Percentiles rank a stretch among this genome's conserved stretches.
phyloP scores from a whole-genome alignment of 2,797 vertebrate genomes.

The Peromyscus eremicus region DNA sequence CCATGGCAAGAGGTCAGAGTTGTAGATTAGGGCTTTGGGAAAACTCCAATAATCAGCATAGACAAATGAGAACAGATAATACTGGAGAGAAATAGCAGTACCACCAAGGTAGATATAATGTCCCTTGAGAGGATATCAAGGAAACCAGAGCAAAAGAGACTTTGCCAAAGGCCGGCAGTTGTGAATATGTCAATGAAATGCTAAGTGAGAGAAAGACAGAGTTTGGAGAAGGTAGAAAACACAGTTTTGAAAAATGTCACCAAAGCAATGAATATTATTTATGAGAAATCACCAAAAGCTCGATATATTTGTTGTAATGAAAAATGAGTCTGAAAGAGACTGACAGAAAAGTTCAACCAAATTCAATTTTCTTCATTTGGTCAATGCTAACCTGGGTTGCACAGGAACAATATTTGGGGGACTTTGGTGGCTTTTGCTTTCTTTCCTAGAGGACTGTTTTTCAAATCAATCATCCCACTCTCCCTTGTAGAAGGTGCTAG shows the following conservation, averaged over 20 bases:
- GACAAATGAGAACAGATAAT: background rate
- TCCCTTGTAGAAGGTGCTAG: background rate
- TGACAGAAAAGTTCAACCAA: background rate
- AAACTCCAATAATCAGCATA: background rate
- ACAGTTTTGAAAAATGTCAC: background rate
- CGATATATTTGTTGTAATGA: background rate
- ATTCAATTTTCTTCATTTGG: background rate
- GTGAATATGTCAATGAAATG: background rate
- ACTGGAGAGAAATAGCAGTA: background rate
- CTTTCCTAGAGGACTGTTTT: background rate
- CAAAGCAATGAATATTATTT: background rate
- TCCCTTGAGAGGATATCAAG: background rate
- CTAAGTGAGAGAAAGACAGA: background rate
- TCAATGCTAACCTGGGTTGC: slow-evolving; percentile 2
- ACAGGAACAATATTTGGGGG: background rate
- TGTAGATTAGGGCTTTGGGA: background rate
- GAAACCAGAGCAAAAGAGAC: background rate
- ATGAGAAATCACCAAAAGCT: slow-evolving; percentile 6
- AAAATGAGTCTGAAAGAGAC: background rate
- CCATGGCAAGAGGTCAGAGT: background rate
- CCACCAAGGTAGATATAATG: background rate
- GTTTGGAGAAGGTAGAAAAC: background rate
- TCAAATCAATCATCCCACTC: background rate
- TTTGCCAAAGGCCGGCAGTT: background rate
- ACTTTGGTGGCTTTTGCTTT: background rate